A percentile compares a stretch with the other conserved stretches of the same genome.
These are phyloP conservation scores for Diceros bicornis DNA, from an alignment of 2,797 vertebrate genomes.

Conservation along the genomic window DNA sequence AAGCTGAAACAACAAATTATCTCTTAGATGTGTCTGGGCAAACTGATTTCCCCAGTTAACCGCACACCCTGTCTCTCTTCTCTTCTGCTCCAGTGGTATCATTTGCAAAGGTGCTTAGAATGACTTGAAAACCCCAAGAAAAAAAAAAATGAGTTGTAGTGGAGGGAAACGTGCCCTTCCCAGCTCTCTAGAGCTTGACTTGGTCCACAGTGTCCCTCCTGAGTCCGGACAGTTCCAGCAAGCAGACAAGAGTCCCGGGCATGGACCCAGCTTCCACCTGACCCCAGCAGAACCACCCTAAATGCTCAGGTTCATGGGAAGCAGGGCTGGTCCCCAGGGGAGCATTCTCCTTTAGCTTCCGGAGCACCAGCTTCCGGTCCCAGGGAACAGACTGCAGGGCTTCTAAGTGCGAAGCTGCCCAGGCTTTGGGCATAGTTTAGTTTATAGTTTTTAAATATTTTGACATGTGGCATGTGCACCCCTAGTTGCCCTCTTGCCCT, in stretches of 20 bases:
- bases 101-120: not conserved
- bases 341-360: not conserved
- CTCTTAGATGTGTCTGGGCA: not conserved
- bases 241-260: not conserved
- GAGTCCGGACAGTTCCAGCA: not conserved
- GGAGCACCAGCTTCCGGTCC: not conserved
- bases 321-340: not conserved
- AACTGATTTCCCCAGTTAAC: not conserved
- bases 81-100: not conserved
- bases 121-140: not conserved
- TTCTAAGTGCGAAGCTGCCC: not conserved
- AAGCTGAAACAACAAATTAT: not conserved
- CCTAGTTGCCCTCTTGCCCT: not conserved
- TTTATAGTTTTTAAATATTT: constrained; percentile 41
- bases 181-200: not conserved
- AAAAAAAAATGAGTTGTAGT: not conserved
- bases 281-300: not conserved
- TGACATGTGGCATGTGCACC: not conserved
- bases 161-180: not conserved
- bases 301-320: not conserved
- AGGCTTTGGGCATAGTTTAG: not conserved
- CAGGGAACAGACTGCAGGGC: not conserved
- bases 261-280: not conserved
- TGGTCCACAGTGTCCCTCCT: not conserved
- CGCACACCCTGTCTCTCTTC: not conserved